These are phyloP conservation scores for Zootoca vivipara DNA, from an alignment of 2,113 vertebrate genomes.

Conservation along the genomic window DNA sequence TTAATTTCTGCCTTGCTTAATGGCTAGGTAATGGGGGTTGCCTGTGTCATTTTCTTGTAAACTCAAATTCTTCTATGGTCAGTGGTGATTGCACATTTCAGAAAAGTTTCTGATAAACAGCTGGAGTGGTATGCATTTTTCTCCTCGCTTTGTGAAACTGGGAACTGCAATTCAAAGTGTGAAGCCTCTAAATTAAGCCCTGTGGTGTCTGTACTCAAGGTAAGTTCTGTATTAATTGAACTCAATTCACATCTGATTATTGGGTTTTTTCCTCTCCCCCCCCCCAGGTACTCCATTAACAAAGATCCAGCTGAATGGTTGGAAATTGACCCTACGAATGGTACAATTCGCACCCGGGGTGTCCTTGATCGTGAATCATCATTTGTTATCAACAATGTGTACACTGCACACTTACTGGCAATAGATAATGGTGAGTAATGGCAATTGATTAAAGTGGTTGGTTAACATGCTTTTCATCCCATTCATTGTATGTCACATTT, in stretches of 20 bases:
- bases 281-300: constrained; percentile 86
- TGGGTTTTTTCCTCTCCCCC: background rate
- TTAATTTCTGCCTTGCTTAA: background rate
- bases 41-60: background rate
- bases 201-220: background rate
- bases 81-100: background rate
- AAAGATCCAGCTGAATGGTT: constrained; percentile 94
- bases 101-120: background rate
- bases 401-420: constrained; percentile 91
- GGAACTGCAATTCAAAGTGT: background rate
- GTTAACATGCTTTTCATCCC: background rate
- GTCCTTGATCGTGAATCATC: constrained; percentile 91
- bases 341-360: constrained; percentile 88
- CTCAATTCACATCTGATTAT: background rate
- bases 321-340: constrained; percentile 89
- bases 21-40: background rate
- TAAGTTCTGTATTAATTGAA: background rate
- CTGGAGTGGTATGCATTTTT: background rate
- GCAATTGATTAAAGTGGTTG: background rate
- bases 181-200: background rate
- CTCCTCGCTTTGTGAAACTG: background rate
- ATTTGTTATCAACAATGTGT: constrained; percentile 86
- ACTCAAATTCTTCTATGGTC: background rate
- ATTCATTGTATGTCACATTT: background rate
- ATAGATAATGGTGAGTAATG: constrained; percentile 91